Conservation (phyloP, 1,140 invertebrate species). For the Parasteatoda tepidariorum region DNA sequence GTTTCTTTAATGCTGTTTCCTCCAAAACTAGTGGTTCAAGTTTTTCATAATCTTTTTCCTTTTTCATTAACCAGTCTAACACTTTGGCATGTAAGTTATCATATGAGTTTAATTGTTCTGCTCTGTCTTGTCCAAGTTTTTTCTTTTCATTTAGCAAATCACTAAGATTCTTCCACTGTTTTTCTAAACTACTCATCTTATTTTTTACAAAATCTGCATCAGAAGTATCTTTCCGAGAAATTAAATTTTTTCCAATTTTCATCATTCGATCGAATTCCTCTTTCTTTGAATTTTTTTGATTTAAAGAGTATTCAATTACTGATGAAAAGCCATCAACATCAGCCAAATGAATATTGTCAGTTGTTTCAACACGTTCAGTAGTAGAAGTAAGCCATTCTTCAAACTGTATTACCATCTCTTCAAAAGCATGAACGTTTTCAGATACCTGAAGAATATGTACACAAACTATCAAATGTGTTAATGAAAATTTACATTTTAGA, state of each 20-base stretch:
- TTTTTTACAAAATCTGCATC: constrained; percentile 86
- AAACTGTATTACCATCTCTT: constrained; percentile 65
- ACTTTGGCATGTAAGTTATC: constrained; percentile 86
- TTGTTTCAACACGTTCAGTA: constrained; percentile 80
- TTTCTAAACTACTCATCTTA: constrained; percentile 80
- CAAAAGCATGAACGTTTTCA: constrained; percentile 71
- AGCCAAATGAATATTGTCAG: constrained; percentile 74
- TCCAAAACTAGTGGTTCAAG: constrained; percentile 88
- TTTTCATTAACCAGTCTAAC: constrained; percentile 83
- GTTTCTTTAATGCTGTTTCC: constrained; percentile 82
- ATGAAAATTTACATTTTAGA: no score
- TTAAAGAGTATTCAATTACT: constrained; percentile 73
- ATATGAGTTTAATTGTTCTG: constrained; percentile 86
- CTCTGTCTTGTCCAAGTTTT: constrained; percentile 81
- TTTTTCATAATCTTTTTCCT: constrained; percentile 78
- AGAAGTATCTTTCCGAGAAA: constrained; percentile 88
- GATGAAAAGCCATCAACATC: constrained; percentile 77
- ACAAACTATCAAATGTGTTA: no score
- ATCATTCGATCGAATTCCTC: constrained; percentile 81
- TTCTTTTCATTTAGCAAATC: constrained; percentile 84
- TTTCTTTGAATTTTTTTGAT: constrained; percentile 72
- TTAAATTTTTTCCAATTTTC: constrained; percentile 81
- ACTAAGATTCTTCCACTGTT: constrained; percentile 86
- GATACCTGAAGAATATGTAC: constrained; percentile 66
- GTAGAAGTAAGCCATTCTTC: constrained; percentile 72